phyloP scores from a whole-genome alignment of 2,113 vertebrate genomes.

The Datnioides undecimradiatus region DNA sequence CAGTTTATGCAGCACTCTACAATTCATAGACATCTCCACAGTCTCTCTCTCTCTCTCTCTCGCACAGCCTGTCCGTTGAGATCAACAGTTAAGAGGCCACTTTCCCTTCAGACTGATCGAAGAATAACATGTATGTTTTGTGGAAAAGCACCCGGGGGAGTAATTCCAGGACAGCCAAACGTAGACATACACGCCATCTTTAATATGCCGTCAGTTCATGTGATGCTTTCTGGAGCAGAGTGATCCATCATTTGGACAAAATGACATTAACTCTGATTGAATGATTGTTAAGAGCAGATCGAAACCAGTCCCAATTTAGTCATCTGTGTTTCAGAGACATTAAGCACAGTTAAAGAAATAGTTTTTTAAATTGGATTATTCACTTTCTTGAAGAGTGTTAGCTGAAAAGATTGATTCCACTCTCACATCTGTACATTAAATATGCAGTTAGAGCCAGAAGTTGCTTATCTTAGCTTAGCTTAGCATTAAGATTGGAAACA shows the following conservation, averaged over 20 bases:
- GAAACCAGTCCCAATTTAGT: not conserved
- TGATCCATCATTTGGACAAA: conserved; percentile 11
- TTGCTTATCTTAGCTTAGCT: too few species aligned
- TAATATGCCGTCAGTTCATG: not conserved
- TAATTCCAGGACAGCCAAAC: not conserved
- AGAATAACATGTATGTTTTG: conserved; percentile 14
- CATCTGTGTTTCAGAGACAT: not conserved
- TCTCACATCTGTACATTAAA: too few species aligned
- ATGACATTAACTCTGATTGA: not conserved
- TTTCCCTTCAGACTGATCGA: not conserved
- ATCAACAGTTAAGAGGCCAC: conserved; percentile 26
- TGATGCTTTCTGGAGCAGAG: not conserved
- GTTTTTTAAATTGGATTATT: too few species aligned
- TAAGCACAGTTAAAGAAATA: not conserved
- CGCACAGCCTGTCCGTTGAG: conserved; percentile 10
- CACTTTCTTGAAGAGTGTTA: too few species aligned
- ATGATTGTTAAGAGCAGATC: not conserved
- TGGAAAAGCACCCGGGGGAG: not conserved
- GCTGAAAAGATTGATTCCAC: too few species aligned
- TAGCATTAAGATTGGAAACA: too few species aligned
- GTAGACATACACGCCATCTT: not conserved
- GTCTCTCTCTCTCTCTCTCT: not conserved
- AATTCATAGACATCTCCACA: conserved; percentile 39
- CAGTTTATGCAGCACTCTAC: conserved; percentile 44
- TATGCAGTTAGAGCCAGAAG: too few species aligned